phyloP scores from a whole-genome alignment of 2,888 invertebrate genomes.

The Lasioglossum vierecki region DNA sequence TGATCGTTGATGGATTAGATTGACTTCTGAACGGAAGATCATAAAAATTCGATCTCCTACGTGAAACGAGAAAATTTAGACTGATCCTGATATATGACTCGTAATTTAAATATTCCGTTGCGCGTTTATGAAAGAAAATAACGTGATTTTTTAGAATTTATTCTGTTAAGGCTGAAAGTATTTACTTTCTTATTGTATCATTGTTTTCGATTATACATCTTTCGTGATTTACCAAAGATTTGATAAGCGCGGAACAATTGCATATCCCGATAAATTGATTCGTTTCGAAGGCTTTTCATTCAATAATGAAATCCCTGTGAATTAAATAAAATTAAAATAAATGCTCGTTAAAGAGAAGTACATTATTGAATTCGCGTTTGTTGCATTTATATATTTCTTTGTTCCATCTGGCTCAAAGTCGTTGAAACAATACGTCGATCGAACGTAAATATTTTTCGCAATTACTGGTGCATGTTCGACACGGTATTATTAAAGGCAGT shows the following conservation, averaged over 20 bases:
- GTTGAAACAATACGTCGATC: neutral
- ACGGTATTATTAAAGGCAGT: neutral
- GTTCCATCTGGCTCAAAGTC: neutral
- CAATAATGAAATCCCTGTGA: neutral
- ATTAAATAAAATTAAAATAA: neutral
- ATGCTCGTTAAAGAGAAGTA: neutral
- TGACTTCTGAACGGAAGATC: neutral
- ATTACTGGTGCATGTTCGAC: neutral
- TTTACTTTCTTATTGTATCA: too few species aligned
- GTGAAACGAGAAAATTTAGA: neutral
- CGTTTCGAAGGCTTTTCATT: neutral
- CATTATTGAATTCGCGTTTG: too few species aligned
- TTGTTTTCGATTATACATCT: too few species aligned
- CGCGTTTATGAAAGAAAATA: too few species aligned
- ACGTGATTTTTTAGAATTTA: too few species aligned
- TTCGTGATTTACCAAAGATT: too few species aligned
- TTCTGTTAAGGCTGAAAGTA: too few species aligned
- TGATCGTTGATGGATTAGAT: neutral
- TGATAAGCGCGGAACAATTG: too few species aligned
- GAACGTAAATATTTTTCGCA: neutral
- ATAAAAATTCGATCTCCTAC: neutral
- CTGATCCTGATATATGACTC: neutral
- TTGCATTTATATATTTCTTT: neutral
- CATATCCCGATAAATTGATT: too few species aligned
- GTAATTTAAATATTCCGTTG: too few species aligned